Base-by-base conservation (phyloP, 1,140 invertebrate genomes). In the Limonius californicus region DNA sequence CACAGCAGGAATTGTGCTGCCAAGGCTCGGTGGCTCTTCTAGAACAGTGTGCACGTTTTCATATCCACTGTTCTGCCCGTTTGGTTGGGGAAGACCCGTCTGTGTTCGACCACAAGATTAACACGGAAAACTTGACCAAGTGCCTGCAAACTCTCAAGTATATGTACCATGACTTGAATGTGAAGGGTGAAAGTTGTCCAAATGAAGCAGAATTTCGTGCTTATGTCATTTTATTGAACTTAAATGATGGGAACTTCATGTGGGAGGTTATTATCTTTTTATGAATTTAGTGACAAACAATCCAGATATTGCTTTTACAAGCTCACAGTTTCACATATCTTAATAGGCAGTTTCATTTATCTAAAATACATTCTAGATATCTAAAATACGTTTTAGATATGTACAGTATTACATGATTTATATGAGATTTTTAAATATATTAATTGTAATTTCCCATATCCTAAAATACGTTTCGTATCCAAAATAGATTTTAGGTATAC, bases 111-210 rank as follows among this genome's bases (percentile, higher is more conserved):
- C 87, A 90, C 47, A 98, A 96, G 79, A 91, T 99, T 42, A 99
- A 99, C 77, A 91, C 93, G 4, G 96, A 99, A 77, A 98, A 98
- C 78, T 80, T 99, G 3, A 96, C 92, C 0, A 98, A 99, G 76
- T 98, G 95, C 72, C 78, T 99, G 30, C 94, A 98, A 76, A 94
- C 93, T 0, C 79, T 99, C 0, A 95, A 96, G 70, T 93, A 97
- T 66, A 89, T 96, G 83, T 94, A 95, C 71, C 88, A 95, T 66
- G 89, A 91, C 74, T 80, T 90, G 0, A 72, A 79, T 0, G 73
- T 91, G 0, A 87, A 87, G 45, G 83, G 80, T 11, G 80, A 89
- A 32, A 77, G 72, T 0, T 95, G 91, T 74, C 77, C 79, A 0
- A 89, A 91, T 72, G 95, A 97, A 75, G 78, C 92, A 0, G 97